Evolutionary conservation across 2,113 vertebrate genomes (phyloP).

Genomic region (Oenanthe oenanthe): DNA sequence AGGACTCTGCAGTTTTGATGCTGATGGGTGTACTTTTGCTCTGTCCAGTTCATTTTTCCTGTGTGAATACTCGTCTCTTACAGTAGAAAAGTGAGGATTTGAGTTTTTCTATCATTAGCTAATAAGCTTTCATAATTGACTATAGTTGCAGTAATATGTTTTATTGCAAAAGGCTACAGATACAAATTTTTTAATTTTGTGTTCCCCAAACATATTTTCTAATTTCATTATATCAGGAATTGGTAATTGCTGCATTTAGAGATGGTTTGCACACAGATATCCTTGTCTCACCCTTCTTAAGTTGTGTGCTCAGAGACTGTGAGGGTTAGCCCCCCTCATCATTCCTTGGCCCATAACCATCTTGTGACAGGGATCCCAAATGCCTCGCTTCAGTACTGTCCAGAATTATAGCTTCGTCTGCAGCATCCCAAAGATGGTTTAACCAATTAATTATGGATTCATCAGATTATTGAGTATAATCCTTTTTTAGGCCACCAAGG

Average conservation of each 20-base stretch:
- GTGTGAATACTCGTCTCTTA: neutral
- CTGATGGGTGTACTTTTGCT: neutral
- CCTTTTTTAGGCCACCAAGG: too few species aligned
- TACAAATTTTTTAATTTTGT: neutral
- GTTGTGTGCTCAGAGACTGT: too few species aligned
- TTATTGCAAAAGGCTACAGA: neutral
- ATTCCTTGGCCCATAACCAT: neutral
- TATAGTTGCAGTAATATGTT: neutral
- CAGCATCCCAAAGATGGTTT: neutral
- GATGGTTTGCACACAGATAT: neutral
- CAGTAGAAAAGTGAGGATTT: neutral
- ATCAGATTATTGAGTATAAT: neutral
- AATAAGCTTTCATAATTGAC: neutral
- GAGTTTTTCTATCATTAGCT: neutral
- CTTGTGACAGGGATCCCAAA: neutral
- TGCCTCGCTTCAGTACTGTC: accelerated
- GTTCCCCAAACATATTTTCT: neutral
- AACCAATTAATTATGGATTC: neutral
- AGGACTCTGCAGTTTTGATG: neutral
- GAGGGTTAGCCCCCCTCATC: too few species aligned
- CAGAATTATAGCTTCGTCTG: neutral
- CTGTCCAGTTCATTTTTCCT: neutral
- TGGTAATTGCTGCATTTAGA: neutral
- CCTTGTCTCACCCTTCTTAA: neutral
- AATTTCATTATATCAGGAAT: neutral